Percentiles rank a stretch among this genome's conserved stretches.
These are phyloP conservation scores for Microcebus murinus DNA, from an alignment of 2,113 vertebrate species.

Conservation along the genomic window DNA sequence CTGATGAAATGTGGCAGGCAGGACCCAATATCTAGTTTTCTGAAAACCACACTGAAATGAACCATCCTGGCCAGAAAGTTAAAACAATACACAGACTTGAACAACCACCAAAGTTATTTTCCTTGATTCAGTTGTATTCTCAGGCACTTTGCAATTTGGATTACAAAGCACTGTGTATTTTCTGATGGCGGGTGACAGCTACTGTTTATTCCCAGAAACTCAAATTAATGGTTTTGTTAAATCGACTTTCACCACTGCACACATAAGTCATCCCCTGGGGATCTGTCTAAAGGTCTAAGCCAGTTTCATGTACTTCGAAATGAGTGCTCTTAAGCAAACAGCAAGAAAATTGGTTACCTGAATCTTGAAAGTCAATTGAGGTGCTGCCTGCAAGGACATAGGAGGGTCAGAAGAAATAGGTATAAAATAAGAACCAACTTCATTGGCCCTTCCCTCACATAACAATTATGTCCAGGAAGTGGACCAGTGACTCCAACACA, in stretches of 20 bases:
- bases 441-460: neutral
- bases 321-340: conserved; percentile 75
- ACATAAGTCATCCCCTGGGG: conserved; percentile 74
- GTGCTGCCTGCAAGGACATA: conserved; percentile 60
- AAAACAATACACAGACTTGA: conserved; percentile 70
- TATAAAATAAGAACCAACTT: conserved; percentile 49
- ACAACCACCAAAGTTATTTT: conserved; percentile 53
- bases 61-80: conserved; percentile 72
- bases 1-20: conserved; percentile 82
- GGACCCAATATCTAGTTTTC: conserved; percentile 75
- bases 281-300: conserved; percentile 66
- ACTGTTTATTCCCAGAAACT: conserved; percentile 81
- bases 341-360: conserved; percentile 72
- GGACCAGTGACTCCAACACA: neutral
- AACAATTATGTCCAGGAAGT: conserved; percentile 8
- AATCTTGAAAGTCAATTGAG: conserved; percentile 68
- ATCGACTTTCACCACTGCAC: conserved; percentile 75
- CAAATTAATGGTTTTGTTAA: conserved; percentile 83
- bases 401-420: conserved; percentile 64
- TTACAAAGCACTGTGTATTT: conserved; percentile 77
- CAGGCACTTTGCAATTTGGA: conserved; percentile 73
- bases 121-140: conserved; percentile 57
- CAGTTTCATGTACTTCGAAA: conserved; percentile 68
- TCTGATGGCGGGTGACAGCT: conserved; percentile 78
- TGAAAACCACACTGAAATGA: conserved; percentile 79